Evolutionary conservation across 92 coral and sea anemone genomes (phyloP), one percentile per base, ranked within the genome.

Genomic region (Metridium senile): DNA sequence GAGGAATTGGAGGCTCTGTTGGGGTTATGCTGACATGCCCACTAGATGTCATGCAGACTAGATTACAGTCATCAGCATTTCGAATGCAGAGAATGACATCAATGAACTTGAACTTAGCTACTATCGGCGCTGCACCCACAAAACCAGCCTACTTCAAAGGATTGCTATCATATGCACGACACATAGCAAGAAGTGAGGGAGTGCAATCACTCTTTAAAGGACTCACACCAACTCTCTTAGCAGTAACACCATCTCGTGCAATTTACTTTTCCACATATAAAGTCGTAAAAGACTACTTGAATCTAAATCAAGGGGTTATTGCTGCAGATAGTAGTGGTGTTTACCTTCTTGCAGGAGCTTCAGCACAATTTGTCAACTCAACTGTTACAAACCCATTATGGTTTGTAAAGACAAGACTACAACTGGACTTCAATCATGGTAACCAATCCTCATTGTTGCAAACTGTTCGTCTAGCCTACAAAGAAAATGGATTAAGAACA

Each of bases 21-120:
- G 94, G 93, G 21, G 97, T 93, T 26, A 76, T 82, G 21, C 74
- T 89, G 28, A 94, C 98, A 29, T 86, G 91, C 61, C 98, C 98
- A 56, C 88, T 94, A 31, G 98, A 94, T 52, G 97, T 94, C 58
- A 91, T 94, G 30, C 97, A 94, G 78, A 94, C 98, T 17, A 90
- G 98, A 79, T 88, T 94, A 54, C 98, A 94, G 61, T 94, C 98
- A 0, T 94, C 98, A 25, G 93, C 94, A 0, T 94, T 94, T 78
- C 87, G 86, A 9, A 62, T 82, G 84, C 94, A 89, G 68, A 71
- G 91, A 81, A 33, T 83, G 30, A 71, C 85, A 45, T 57, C 80
- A 47, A 56, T 87, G 45, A 74, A 73, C 53, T 30, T 81, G 19
- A 79, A 77, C 51, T 62, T 88, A 43, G 45, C 67, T 0, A 68